A percentile compares a stretch with the other conserved stretches of the same genome.
Evolutionary conservation across 2,888 invertebrate species (phyloP).

Genomic region (Trilocha varians): DNA sequence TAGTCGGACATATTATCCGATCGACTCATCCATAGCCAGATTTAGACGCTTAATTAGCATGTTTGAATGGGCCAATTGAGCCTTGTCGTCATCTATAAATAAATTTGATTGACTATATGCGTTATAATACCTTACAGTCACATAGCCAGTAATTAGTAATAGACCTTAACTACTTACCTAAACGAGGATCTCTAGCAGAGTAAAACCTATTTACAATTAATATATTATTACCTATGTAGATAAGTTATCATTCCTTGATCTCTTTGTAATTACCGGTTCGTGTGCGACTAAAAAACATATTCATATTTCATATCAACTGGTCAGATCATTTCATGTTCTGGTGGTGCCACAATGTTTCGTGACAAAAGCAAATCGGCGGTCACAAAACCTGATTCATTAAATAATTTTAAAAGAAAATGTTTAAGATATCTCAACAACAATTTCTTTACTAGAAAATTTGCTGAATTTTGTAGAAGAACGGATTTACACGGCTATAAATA

Average conservation of each 20-base stretch:
- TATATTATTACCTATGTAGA: too few species aligned
- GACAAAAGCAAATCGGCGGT: neutral
- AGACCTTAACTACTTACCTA: too few species aligned
- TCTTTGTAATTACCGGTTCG: constrained; percentile 34
- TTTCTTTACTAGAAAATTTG: constrained; percentile 32
- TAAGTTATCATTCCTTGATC: constrained; percentile 31
- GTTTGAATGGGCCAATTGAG: too few species aligned
- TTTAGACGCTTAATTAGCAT: too few species aligned
- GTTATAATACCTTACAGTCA: too few species aligned
- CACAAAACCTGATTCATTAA: neutral
- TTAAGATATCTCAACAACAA: constrained; percentile 20
- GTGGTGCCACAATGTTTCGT: neutral
- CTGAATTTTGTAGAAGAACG: constrained; percentile 78
- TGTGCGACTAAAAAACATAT: constrained; percentile 24
- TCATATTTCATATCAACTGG: constrained; percentile 19
- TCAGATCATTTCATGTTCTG: constrained; percentile 5
- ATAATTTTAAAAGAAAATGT: neutral
- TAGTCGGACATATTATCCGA: too few species aligned
- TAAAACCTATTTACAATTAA: too few species aligned
- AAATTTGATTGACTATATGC: too few species aligned
- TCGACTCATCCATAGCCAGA: too few species aligned
- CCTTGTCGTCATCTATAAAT: too few species aligned
- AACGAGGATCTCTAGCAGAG: too few species aligned
- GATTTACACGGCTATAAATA: constrained; percentile 82
- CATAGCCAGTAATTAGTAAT: too few species aligned